These are phyloP conservation scores for Drusus annulatus DNA, from an alignment of 1,140 invertebrate genomes.

Conservation along the genomic window DNA sequence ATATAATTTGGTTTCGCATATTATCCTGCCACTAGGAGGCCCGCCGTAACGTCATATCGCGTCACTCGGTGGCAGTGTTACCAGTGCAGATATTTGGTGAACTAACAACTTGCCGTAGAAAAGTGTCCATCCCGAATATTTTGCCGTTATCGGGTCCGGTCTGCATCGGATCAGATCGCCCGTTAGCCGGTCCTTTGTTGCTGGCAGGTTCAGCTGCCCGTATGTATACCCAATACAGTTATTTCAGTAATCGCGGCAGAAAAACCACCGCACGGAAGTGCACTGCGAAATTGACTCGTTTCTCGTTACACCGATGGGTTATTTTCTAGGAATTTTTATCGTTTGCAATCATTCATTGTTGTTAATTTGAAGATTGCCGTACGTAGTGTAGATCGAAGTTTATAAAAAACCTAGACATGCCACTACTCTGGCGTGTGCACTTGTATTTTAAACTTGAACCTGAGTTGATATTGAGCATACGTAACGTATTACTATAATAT, in stretches of 20 bases:
- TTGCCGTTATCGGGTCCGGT: background rate
- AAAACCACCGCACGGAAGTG: background rate
- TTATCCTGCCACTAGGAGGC: too few species aligned
- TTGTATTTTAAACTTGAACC: background rate
- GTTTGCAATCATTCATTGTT: background rate
- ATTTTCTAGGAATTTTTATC: too few species aligned
- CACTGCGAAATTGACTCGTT: conserved; percentile 20
- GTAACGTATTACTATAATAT: background rate
- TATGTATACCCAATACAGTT: background rate
- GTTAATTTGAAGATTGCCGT: too few species aligned
- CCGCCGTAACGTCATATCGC: too few species aligned
- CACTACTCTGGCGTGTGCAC: background rate
- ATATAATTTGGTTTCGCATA: too few species aligned
- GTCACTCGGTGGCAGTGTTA: too few species aligned
- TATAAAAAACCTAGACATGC: background rate
- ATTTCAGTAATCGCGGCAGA: background rate
- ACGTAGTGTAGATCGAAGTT: background rate
- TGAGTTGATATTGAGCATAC: background rate
- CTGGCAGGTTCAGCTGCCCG: background rate
- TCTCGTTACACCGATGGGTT: too few species aligned
- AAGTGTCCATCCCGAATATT: conserved; percentile 1
- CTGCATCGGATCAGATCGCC: conserved; percentile 15
- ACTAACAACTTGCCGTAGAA: background rate
- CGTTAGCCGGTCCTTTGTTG: conserved; percentile 14
- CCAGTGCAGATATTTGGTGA: too few species aligned